A percentile compares a stretch with the other conserved stretches of the same genome.
Conservation (phyloP, 1,140 invertebrate genomes). For the Cyclargus thomasi region DNA sequence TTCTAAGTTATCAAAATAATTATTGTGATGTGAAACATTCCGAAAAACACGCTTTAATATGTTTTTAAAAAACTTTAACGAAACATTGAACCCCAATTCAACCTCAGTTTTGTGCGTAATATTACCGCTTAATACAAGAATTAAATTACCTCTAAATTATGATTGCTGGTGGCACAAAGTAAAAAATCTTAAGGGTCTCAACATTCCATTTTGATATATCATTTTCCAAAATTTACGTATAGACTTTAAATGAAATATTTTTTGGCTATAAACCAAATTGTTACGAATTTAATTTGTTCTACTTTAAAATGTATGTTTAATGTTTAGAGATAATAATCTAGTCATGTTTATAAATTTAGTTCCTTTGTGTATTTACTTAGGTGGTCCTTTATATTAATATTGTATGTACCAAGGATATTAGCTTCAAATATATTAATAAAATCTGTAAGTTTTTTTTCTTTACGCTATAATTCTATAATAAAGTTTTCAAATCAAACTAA, state of each 20-base stretch:
- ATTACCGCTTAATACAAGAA: no score
- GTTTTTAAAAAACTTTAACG: no score
- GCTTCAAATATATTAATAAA: constrained; percentile 9
- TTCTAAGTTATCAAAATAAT: no score
- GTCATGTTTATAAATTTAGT: constrained; percentile 1
- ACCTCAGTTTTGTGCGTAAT: no score
- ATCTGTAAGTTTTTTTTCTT: neutral
- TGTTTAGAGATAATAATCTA: neutral
- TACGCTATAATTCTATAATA: neutral
- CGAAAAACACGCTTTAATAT: no score
- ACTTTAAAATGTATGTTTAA: neutral
- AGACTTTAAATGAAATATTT: neutral
- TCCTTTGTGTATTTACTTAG: constrained; percentile 9
- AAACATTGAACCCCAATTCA: no score
- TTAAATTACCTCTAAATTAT: no score
- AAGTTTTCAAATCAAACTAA: neutral
- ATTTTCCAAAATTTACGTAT: neutral
- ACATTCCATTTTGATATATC: constrained; percentile 5
- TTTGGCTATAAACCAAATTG: neutral
- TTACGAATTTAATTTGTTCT: neutral
- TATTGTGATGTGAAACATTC: no score
- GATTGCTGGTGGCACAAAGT: neutral
- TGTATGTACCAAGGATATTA: constrained; percentile 7
- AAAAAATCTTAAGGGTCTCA: neutral
- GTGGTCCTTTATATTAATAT: neutral